Base-by-base conservation (phyloP, 2,113 vertebrate species). In the Prunella himalayana region DNA sequence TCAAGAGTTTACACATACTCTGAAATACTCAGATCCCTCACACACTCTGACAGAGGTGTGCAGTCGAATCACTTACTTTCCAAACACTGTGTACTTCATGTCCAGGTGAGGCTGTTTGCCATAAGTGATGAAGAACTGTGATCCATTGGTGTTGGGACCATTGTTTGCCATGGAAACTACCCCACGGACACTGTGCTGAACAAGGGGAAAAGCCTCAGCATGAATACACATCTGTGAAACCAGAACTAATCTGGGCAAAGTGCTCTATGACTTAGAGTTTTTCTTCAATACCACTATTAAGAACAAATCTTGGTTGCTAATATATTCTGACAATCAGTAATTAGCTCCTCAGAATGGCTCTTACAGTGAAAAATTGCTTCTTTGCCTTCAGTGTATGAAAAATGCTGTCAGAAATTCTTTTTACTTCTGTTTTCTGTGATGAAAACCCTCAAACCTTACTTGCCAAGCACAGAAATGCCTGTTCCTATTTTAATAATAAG, bases 11-110 rank as follows among this genome's bases (percentile, higher is more conserved):
- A 20, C 27, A 39, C 0, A 1, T 66, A 15, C 60, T 57, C 54
- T 10, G 9, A 63, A 72, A 42, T 30, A 45, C 41, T 68, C 30
- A 47, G 22, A 22, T 59, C 45, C 39, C 47, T 82, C 64, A 33
- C 12, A 75, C 9, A 7, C 41, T 37, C 31, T 5, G 35, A 11
- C 10, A 57, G 23, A 82, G 39, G 35, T 1, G 1, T 2, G 41
- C 57, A 61, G 64, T 4, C 39, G 65, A 33, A 63, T 91, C 82
- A 97, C 99, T 90, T 97, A 99, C 99, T 99, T 99, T 95, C 99
- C 99, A 98, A 99, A 99, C 65, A 99, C 98, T 0, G 99, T 99
- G 94, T 99, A 99, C 96, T 99, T 99, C 99, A 99, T 99, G 95
- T 99, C 99, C 84, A 99, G 97, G 71, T 99, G 99, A 0, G 99